These are phyloP conservation scores for Amphipyra berbera DNA, from an alignment of 2,888 invertebrate genomes.

Conservation along the genomic window DNA sequence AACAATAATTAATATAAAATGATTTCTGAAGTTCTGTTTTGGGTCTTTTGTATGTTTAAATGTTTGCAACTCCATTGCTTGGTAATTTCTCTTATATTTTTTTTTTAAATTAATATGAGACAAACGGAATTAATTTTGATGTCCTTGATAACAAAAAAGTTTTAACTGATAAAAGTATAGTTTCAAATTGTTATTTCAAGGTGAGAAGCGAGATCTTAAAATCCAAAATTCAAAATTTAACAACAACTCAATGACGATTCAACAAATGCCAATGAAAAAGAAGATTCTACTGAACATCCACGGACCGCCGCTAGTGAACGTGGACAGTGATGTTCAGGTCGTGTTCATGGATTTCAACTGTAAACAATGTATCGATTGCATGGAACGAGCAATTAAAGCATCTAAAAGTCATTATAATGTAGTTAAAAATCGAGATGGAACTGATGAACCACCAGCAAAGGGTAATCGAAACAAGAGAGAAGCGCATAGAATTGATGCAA, in stretches of 20 bases:
- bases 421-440: conserved; percentile 38
- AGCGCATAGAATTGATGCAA: conserved; percentile 16
- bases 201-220: neutral
- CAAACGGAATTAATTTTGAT: too few relatives aligned
- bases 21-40: neutral
- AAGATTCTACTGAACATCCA: conserved; percentile 63
- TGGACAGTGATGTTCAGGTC: conserved; percentile 61
- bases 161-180: too few relatives aligned
- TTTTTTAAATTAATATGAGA: too few relatives aligned
- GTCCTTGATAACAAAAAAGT: too few relatives aligned
- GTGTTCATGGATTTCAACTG: conserved; percentile 69
- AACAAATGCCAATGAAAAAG: conserved; percentile 46
- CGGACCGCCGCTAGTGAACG: conserved; percentile 51
- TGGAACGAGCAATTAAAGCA: conserved; percentile 71
- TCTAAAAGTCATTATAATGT: conserved; percentile 52
- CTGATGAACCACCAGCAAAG: conserved; percentile 53
- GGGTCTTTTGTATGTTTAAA: neutral
- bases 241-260: conserved; percentile 29
- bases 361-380: conserved; percentile 69
- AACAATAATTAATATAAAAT: too few relatives aligned
- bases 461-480: conserved; percentile 62
- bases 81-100: too few relatives aligned
- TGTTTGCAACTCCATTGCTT: too few relatives aligned
- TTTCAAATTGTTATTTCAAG: conserved; percentile 14
- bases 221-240: conserved; percentile 17